A percentile compares a stretch with the other conserved stretches of the same genome.
Evolutionary conservation across 2,113 vertebrate genomes (phyloP).

Genomic region (Sardina pilchardus): DNA sequence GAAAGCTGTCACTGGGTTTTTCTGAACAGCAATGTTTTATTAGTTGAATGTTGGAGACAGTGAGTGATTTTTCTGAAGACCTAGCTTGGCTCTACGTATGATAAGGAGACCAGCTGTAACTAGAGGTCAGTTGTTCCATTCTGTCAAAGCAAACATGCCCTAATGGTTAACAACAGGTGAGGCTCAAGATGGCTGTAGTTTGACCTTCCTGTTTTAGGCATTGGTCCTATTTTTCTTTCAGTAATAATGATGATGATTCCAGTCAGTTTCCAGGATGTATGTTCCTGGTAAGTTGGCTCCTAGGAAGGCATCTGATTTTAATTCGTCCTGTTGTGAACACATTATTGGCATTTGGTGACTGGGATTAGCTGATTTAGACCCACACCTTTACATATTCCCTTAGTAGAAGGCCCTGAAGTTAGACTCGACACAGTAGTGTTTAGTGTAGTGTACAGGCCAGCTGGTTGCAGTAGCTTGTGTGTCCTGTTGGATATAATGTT

Average conservation of each 20-base stretch:
- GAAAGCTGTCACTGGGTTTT: neutral
- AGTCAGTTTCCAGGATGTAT: neutral
- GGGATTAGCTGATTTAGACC: neutral
- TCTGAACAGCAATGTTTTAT: neutral
- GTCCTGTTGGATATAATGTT: neutral
- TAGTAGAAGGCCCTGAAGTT: neutral
- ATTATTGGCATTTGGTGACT: neutral
- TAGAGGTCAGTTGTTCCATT: neutral
- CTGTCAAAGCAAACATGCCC: neutral
- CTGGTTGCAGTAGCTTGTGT: conserved; percentile 40
- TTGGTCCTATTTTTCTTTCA: neutral
- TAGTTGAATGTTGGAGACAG: neutral
- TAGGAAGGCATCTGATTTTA: neutral
- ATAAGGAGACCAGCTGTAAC: neutral
- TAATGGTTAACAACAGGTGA: conserved; percentile 4
- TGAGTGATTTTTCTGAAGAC: neutral
- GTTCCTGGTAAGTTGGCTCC: too few species aligned
- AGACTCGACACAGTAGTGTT: neutral
- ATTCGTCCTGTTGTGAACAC: neutral
- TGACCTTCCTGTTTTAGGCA: neutral
- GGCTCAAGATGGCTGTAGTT: neutral
- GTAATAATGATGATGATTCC: neutral
- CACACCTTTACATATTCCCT: neutral
- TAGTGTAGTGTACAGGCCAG: neutral
- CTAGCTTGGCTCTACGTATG: neutral